These are phyloP conservation scores for Mus caroli DNA, from an alignment of 2,797 vertebrate genomes.

Conservation along the genomic window DNA sequence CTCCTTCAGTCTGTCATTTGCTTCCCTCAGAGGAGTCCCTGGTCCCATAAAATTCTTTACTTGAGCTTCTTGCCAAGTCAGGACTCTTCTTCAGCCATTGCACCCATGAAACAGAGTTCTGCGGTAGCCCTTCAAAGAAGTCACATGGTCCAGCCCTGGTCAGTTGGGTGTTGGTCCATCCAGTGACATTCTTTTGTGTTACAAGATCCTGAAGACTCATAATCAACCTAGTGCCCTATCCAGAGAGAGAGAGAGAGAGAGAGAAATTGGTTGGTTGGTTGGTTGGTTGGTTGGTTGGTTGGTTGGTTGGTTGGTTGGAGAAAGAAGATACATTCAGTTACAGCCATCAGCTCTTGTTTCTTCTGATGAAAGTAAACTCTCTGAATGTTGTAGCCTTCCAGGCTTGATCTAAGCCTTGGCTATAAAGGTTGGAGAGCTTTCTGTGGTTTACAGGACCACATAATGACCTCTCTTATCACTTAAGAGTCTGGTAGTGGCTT, in stretches of 20 bases:
- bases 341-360: background rate
- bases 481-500: background rate
- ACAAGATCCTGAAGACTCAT: background rate
- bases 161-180: constrained; percentile 68
- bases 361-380: background rate
- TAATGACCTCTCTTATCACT: background rate
- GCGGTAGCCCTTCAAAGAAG: constrained; percentile 81
- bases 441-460: background rate
- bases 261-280: no score
- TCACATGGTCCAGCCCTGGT: constrained; percentile 63
- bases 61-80: constrained; percentile 82
- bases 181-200: constrained; percentile 58
- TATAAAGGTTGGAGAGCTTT: background rate
- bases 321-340: background rate
- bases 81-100: constrained; percentile 74
- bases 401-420: background rate
- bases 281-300: no score
- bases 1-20: constrained; percentile 72
- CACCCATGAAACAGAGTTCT: constrained; percentile 75
- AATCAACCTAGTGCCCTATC: background rate
- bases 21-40: constrained; percentile 77
- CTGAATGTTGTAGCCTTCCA: background rate
- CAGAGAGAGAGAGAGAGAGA: background rate
- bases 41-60: constrained; percentile 82
- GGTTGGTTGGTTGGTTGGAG: background rate